phyloP scores from a whole-genome alignment of 2,113 vertebrate genomes.

The Thalassoma bifasciatum region DNA sequence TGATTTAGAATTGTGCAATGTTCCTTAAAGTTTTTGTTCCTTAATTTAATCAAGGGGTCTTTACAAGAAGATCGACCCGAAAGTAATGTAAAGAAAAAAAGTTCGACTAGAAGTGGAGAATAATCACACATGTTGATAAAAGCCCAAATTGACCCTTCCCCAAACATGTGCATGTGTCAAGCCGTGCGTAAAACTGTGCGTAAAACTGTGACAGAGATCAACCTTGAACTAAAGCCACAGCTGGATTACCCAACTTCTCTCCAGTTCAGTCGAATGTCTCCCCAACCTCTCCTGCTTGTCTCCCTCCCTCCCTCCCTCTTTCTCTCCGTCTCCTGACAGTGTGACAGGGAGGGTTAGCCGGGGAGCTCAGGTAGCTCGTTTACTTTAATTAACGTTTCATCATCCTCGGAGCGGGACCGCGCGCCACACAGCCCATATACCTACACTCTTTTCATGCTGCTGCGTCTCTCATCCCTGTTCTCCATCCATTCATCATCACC shows the following conservation, averaged over 20 bases:
- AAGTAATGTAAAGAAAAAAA: background rate
- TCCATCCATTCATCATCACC: constrained; percentile 73
- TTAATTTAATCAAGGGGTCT: background rate
- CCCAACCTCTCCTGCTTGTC: constrained; percentile 8
- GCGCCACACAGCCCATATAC: constrained; percentile 16
- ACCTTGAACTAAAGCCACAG: constrained; percentile 63
- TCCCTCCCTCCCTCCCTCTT: background rate
- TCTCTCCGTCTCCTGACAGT: constrained; percentile 68
- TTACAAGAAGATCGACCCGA: background rate
- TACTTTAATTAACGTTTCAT: constrained; percentile 85
- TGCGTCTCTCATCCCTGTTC: constrained; percentile 71
- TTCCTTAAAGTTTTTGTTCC: background rate
- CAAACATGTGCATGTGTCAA: background rate
- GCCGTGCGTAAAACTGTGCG: background rate
- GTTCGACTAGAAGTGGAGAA: background rate
- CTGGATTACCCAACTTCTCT: constrained; percentile 66
- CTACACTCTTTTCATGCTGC: constrained; percentile 69
- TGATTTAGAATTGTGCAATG: background rate
- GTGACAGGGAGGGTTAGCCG: constrained; percentile 79
- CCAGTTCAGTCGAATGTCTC: constrained; percentile 47
- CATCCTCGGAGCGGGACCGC: constrained; percentile 72
- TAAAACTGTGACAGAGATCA: constrained; percentile 53
- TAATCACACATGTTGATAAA: background rate
- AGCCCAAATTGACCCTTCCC: background rate
- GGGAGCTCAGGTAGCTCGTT: constrained; percentile 82